Evolutionary conservation across 1,140 invertebrate species (phyloP).

Genomic region (Drepana arcuata): DNA sequence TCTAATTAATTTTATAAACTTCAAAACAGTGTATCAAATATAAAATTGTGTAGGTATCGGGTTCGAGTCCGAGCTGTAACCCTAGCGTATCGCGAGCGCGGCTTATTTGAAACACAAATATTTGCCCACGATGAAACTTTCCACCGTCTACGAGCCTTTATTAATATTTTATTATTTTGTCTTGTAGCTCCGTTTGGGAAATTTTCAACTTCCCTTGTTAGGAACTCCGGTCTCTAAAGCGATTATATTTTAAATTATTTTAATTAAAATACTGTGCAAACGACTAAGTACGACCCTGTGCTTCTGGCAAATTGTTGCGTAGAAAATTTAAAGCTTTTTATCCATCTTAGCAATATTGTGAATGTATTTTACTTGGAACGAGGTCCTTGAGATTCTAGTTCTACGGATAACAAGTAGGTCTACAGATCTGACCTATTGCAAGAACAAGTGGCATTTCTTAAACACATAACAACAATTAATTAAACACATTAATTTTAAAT

Average conservation of each 20-base stretch:
- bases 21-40: too few relatives aligned
- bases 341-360: too few relatives aligned
- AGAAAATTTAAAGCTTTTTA: too few relatives aligned
- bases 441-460: too few relatives aligned
- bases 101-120: slow-evolving; percentile 70
- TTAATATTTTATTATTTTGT: slow-evolving; percentile 73
- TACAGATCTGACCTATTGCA: too few relatives aligned
- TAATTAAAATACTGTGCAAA: slow-evolving; percentile 69
- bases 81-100: slow-evolving; percentile 51
- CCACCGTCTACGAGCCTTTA: slow-evolving; percentile 63
- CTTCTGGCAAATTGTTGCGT: slow-evolving; percentile 23
- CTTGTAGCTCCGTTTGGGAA: slow-evolving; percentile 60
- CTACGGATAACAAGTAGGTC: too few relatives aligned
- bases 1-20: too few relatives aligned
- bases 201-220: slow-evolving; percentile 65
- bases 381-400: too few relatives aligned
- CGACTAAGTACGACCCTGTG: slow-evolving; percentile 30
- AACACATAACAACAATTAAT: too few relatives aligned
- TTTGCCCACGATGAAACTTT: slow-evolving; percentile 62
- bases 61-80: slow-evolving; percentile 36
- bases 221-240: slow-evolving; percentile 56
- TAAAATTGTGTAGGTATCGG: too few relatives aligned
- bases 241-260: slow-evolving; percentile 72
- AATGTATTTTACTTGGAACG: too few relatives aligned
- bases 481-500: too few relatives aligned